A percentile compares a stretch with the other conserved stretches of the same genome.
Conservation (phyloP, 2,888 invertebrate species). For the Copidosoma aretas region DNA sequence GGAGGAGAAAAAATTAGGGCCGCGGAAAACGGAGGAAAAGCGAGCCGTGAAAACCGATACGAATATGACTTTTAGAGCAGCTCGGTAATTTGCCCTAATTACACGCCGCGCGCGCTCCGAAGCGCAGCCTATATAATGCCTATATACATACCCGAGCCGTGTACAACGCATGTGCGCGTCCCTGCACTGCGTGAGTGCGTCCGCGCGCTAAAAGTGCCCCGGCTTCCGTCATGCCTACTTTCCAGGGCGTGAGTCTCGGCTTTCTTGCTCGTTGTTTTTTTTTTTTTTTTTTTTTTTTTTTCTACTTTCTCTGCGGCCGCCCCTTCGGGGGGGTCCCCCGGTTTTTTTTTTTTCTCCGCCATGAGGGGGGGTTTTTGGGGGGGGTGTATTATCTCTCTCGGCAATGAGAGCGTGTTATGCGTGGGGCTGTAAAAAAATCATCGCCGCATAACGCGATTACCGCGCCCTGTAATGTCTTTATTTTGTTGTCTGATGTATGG, state of each 20-base stretch:
- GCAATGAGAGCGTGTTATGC: no score
- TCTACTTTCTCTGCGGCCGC: no score
- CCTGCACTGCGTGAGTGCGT: background rate
- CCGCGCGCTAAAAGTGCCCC: background rate
- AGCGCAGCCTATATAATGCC: slow-evolving; percentile 18
- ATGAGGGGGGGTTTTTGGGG: no score
- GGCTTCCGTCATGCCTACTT: slow-evolving; percentile 14
- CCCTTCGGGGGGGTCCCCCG: no score
- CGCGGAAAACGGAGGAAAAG: slow-evolving; percentile 15
- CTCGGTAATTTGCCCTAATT: slow-evolving; percentile 40
- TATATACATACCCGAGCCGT: slow-evolving; percentile 7
- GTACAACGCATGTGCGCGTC: background rate
- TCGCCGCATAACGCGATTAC: background rate
- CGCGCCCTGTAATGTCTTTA: no score
- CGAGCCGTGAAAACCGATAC: slow-evolving; percentile 35
- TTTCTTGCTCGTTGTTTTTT: no score
- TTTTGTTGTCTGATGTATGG: no score
- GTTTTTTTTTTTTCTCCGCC: no score
- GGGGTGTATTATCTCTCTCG: no score
- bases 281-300: slow-evolving; percentile 5
- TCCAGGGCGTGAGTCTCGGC: background rate
- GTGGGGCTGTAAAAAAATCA: background rate
- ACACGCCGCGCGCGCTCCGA: slow-evolving; percentile 12
- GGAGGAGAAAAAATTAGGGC: slow-evolving; percentile 5
- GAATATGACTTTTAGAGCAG: slow-evolving; percentile 40